Evolutionary conservation across 2,888 invertebrate genomes (phyloP).

Genomic region (Unio delphinus): DNA sequence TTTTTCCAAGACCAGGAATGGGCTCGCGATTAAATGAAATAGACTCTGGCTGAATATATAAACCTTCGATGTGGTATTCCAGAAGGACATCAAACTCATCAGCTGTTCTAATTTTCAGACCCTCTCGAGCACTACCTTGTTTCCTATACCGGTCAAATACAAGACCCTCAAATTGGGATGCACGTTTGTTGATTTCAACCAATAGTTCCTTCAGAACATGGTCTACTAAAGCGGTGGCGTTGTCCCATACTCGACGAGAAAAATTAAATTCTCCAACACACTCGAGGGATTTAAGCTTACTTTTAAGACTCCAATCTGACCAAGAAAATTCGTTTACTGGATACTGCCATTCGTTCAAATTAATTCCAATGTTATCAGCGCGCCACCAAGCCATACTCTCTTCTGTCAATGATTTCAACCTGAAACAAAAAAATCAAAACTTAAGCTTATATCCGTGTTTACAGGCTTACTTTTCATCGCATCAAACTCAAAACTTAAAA

Average conservation of each 20-base stretch:
- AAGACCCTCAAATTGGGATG: conserved; percentile 11
- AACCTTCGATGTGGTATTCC: conserved; percentile 22
- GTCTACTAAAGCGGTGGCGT: conserved; percentile 1
- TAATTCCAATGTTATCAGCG: conserved; percentile 2
- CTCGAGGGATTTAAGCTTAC: neutral
- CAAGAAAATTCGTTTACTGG: neutral
- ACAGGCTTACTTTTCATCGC: too few relatives aligned
- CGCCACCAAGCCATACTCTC: too few relatives aligned
- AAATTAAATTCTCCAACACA: conserved; percentile 4
- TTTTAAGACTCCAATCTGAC: neutral
- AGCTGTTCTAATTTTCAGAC: conserved; percentile 28
- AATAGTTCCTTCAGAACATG: conserved; percentile 4
- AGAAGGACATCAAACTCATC: conserved; percentile 35
- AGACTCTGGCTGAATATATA: neutral
- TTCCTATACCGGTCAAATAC: conserved; percentile 19
- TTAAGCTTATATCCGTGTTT: too few relatives aligned
- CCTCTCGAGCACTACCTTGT: conserved; percentile 37
- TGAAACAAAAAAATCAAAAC: too few relatives aligned
- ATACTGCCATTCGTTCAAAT: conserved; percentile 8
- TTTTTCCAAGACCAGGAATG: too few relatives aligned
- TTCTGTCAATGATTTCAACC: too few relatives aligned
- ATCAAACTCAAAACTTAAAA: too few relatives aligned
- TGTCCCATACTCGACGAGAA: conserved; percentile 2
- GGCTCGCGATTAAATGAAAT: too few relatives aligned
- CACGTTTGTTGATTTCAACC: conserved; percentile 9